Percentiles rank a stretch among this genome's conserved stretches.
phyloP scores from a whole-genome alignment of 2,888 invertebrate species.

The Platycheirus rosarum region DNA sequence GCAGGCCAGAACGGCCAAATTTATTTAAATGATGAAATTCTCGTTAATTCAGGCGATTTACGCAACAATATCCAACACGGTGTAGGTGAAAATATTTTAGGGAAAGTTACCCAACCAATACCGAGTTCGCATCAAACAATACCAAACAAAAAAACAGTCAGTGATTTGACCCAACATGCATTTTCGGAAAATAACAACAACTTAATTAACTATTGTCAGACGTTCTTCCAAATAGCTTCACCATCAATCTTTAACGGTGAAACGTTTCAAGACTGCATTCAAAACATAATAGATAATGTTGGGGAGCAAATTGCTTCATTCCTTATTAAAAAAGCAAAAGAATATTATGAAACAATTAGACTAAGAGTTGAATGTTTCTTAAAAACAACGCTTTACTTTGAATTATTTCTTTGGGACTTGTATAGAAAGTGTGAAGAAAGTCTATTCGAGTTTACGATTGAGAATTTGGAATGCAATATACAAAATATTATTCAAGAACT shows the following conservation, averaged over 20 bases:
- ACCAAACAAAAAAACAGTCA: conserved; percentile 23
- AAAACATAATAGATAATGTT: conserved; percentile 1
- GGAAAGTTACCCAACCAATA: conserved; percentile 76
- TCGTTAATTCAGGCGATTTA: conserved; percentile 75
- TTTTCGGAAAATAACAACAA: conserved; percentile 12
- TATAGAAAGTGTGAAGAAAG: conserved; percentile 8
- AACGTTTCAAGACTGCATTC: conserved; percentile 51
- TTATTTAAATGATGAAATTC: conserved; percentile 78
- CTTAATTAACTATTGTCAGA: conserved; percentile 15
- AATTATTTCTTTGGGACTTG: conserved; percentile 46
- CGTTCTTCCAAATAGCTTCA: not conserved
- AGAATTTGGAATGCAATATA: conserved; percentile 5
- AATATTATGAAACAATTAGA: conserved; percentile 21
- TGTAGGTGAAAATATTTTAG: conserved; percentile 77
- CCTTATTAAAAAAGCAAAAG: conserved; percentile 27
- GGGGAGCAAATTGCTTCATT: conserved; percentile 1
- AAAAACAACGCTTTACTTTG: conserved; percentile 29
- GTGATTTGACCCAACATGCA: conserved; percentile 19
- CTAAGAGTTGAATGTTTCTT: not conserved
- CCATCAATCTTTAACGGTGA: conserved; percentile 10
- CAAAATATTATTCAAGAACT: not conserved
- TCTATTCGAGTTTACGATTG: conserved; percentile 2
- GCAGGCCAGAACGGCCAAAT: conserved; percentile 77
- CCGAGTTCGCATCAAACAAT: conserved; percentile 72
- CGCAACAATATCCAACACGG: conserved; percentile 79